phyloP scores from a whole-genome alignment of 1,140 invertebrate genomes.

The Drosophila sturtevanti region DNA sequence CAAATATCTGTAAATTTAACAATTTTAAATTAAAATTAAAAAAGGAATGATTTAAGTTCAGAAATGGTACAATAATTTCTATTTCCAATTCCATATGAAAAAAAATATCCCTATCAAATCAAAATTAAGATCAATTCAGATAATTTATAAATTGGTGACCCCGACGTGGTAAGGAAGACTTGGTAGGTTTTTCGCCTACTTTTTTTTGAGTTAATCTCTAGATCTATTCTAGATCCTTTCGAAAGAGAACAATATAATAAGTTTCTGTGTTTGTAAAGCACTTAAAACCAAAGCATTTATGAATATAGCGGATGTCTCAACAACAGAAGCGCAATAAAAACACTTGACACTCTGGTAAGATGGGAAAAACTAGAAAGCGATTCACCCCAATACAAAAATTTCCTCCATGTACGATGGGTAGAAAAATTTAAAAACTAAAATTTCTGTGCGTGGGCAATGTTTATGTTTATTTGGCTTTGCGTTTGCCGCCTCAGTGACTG shows the following conservation, averaged over 20 bases:
- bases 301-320: constrained; percentile 29
- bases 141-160: not conserved
- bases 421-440: constrained; percentile 22
- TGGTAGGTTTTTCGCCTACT: no score
- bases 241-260: not conserved
- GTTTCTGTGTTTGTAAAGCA: constrained; percentile 41
- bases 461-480: constrained; percentile 78
- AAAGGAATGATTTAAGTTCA: no score
- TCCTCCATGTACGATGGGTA: constrained; percentile 33
- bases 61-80: no score
- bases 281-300: constrained; percentile 49
- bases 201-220: not conserved
- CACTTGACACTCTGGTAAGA: constrained; percentile 65
- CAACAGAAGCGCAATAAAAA: constrained; percentile 64
- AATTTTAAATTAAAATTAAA: no score
- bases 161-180: not conserved
- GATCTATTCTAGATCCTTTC: not conserved
- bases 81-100: no score
- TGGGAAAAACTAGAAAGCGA: constrained; percentile 14
- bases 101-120: not conserved
- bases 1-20: no score
- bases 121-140: not conserved
- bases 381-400: constrained; percentile 9
- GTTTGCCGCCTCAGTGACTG: constrained; percentile 74
- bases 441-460: constrained; percentile 55